Evolutionary conservation across 2,113 vertebrate genomes (phyloP).

Genomic region (Galemys pyrenaicus): DNA sequence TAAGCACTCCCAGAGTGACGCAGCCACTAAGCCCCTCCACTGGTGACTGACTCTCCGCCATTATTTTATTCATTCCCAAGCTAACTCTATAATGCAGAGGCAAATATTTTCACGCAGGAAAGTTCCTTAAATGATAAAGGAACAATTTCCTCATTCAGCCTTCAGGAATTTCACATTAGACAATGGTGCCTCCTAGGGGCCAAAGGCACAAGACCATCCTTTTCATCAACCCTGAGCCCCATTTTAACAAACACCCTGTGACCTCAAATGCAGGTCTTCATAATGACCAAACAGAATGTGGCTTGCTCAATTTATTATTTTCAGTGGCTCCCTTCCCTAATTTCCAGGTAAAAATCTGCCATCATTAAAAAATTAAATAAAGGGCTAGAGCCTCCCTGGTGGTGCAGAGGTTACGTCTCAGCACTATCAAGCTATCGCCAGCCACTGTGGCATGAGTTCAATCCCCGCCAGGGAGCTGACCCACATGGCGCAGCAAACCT

Average conservation of each 20-base stretch:
- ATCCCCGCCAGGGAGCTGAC: no score
- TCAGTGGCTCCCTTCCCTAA: background rate
- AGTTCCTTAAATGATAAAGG: background rate
- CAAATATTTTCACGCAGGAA: background rate
- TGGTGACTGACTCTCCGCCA: background rate
- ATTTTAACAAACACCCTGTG: background rate
- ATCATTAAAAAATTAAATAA: background rate
- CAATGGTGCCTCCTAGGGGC: constrained; percentile 67
- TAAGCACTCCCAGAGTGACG: background rate
- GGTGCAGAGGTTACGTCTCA: no score
- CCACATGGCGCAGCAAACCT: background rate
- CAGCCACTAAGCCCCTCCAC: background rate
- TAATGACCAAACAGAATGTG: background rate
- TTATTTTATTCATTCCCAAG: background rate
- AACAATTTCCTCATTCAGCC: background rate
- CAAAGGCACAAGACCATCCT: background rate
- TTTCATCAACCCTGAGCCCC: background rate
- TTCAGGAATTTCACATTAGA: constrained; percentile 27
- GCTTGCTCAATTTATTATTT: background rate
- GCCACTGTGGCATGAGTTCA: no score
- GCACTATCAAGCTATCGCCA: no score
- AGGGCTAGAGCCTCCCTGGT: no score
- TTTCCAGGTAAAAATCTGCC: background rate
- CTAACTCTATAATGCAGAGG: background rate
- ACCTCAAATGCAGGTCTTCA: constrained; percentile 4